Evolutionary conservation across 2,113 vertebrate genomes (phyloP), one percentile per base, ranked within the genome.

Genomic region (Beaufortia kweichowensis): DNA sequence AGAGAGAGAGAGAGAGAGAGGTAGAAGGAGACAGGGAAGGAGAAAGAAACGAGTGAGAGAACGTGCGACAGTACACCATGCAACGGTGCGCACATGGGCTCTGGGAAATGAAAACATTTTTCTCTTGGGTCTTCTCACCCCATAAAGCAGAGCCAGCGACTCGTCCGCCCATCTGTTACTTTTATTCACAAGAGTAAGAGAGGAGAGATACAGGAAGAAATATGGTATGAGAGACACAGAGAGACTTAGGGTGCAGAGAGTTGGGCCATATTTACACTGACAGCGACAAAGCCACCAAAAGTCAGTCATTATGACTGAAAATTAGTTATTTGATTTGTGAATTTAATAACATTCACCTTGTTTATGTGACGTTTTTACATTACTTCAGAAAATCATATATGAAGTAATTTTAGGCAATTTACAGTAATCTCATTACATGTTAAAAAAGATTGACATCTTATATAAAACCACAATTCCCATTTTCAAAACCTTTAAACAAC

Each of bases 41-140:
- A 23, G 29, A 56, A 1, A 53, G 69, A 15, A 35, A 76, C 46
- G 63, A 62, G 53, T 46, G 19, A 57, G 21, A 43, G 31, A 63
- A 64, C 24, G 10, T 28, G 61, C 67, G 63, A 53, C 11, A 60
- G 21, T 1, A 43, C 19, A 56, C 21, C 61, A 66, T 26, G 78
- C 66, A 73, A 43, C 61, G 62, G 14, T 69, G 46, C 43, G 35
- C 78, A 80, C 43, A 61, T 53, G 72, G 53, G 61, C 62, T 79
- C 61, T 71, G 53, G 24, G 63, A 76, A 75, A 79, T 66, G 24
- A 71, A 79, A 82, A 72, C 68, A 76, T 71, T 76, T 82, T 72
- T 63, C 73, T 73, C 73, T 55, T 79, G 66, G 77, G 81, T 71
- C 41, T 76, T 61, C 62, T 76, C 73, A 77, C 73, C 72, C 61